phyloP scores from a whole-genome alignment of 2,888 invertebrate genomes.

The Ophioninae sp. region DNA sequence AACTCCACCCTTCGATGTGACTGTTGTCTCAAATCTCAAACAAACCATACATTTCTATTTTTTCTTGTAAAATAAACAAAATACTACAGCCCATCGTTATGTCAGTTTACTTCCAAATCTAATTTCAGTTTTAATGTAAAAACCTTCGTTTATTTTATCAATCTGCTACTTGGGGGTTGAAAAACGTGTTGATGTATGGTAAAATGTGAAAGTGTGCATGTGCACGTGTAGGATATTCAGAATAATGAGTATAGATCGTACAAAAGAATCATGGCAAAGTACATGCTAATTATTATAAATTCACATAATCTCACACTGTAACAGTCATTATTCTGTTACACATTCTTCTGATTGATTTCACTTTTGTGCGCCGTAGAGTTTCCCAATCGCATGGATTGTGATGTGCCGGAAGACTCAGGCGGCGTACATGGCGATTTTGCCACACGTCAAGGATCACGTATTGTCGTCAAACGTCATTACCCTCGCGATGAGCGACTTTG shows the following conservation, averaged over 20 bases:
- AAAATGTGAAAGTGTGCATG: too few relatives aligned
- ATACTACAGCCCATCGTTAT: neutral
- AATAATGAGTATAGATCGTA: too few relatives aligned
- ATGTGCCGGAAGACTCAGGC: slow-evolving; percentile 14
- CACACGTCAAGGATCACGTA: neutral
- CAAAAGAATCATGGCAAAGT: neutral
- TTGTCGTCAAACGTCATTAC: neutral
- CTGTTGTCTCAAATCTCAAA: too few relatives aligned
- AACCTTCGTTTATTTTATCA: too few relatives aligned
- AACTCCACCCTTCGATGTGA: neutral
- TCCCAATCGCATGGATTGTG: slow-evolving; percentile 4
- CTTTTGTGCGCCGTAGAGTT: slow-evolving; percentile 12
- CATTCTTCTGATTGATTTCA: neutral
- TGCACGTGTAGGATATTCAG: too few relatives aligned
- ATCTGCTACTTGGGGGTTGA: too few relatives aligned
- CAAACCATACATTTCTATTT: too few relatives aligned
- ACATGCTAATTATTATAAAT: neutral
- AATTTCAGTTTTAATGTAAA: too few relatives aligned
- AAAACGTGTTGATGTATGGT: too few relatives aligned
- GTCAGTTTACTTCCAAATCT: too few relatives aligned
- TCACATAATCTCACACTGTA: neutral
- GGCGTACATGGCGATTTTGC: slow-evolving; percentile 4
- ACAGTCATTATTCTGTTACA: neutral
- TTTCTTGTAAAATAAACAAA: too few relatives aligned
- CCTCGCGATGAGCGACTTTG: slow-evolving; percentile 42